Percentiles rank a stretch among this genome's conserved stretches.
These are phyloP conservation scores for Lasiurus borealis DNA, from an alignment of 2,113 vertebrate species.

Conservation along the genomic window DNA sequence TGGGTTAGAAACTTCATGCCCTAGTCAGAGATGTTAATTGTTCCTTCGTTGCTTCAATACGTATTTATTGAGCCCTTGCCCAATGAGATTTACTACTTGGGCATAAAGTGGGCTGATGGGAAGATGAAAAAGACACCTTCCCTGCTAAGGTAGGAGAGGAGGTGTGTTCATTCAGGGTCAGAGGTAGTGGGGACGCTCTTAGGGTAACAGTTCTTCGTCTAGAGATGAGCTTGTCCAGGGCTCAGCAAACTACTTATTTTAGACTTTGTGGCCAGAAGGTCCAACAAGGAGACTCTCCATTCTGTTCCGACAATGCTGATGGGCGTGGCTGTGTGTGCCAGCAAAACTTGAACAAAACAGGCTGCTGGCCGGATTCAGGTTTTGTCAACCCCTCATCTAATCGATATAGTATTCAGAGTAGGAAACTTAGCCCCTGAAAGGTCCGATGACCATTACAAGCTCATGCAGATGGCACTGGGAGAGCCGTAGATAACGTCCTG, in stretches of 20 bases:
- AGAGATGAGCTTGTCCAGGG: not conserved
- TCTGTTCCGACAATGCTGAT: not conserved
- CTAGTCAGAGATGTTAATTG: not conserved
- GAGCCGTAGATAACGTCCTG: not conserved
- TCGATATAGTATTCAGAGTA: not conserved
- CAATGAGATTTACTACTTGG: not conserved
- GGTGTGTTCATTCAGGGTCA: not conserved
- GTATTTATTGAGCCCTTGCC: not conserved
- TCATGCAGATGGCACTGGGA: not conserved
- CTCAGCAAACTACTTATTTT: not conserved
- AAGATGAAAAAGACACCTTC: not conserved
- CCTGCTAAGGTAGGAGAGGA: not conserved
- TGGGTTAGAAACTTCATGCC: not conserved
- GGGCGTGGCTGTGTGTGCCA: not conserved
- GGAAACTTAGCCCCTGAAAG: not conserved
- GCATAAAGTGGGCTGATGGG: not conserved
- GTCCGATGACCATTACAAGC: not conserved
- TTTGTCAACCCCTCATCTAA: not conserved
- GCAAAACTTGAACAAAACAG: not conserved
- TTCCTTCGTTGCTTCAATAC: not conserved
- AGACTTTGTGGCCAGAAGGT: not conserved
- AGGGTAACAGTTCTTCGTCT: not conserved
- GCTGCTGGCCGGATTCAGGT: not conserved
- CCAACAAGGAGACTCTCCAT: not conserved
- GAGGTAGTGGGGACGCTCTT: not conserved